Base-by-base conservation (phyloP, 2,888 invertebrate species). In the Athalia rosae region DNA sequence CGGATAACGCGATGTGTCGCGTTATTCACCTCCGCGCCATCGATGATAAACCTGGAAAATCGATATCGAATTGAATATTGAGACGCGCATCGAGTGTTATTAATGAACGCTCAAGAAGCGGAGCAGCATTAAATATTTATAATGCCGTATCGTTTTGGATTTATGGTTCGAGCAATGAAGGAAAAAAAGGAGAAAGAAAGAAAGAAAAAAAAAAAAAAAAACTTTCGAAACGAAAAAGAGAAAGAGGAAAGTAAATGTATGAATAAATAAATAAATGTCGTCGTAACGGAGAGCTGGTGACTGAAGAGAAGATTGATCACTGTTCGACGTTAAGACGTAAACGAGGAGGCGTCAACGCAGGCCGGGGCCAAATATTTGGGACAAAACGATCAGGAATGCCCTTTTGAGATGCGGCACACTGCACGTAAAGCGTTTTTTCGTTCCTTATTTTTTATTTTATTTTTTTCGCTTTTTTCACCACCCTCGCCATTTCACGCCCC, bases 311-410 rank as follows among this genome's bases (percentile, higher is more conserved):
- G 56, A 71, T 71, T 71, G 71, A 71, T 71, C 71, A 41, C 71
- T 58, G 71, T 71, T 71, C 45, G 71, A 69, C 69, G 69, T 48
- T 28, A 56, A 4, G 67, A 53, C 53, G n/a, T 69, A 69, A 69
- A 69, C 67, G 67, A 45, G 41, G 15, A 71, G 71, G 71, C 71
- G 58, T 71, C 48, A 67, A 53, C 67, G 28, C 28, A n/a, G n/a
- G n/a, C n/a, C n/a, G 53, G 67, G 48, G 67, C 50, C 41, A 58
- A 71, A 71, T 71, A 71, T 58, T 71, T 71, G 1, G 58, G 43
- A 71, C 56, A 71, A 71, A 71, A 45, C 58, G 71, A 58, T 71
- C 71, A 71, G 43, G 45, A 71, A 50, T 58, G 71, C 71, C 50
- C 71, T 45, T 41, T 41, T 13, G 71, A 45, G 71, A 71, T 58